Conservation (phyloP, 2,113 vertebrate species). For the Poeciliopsis retropinna region DNA sequence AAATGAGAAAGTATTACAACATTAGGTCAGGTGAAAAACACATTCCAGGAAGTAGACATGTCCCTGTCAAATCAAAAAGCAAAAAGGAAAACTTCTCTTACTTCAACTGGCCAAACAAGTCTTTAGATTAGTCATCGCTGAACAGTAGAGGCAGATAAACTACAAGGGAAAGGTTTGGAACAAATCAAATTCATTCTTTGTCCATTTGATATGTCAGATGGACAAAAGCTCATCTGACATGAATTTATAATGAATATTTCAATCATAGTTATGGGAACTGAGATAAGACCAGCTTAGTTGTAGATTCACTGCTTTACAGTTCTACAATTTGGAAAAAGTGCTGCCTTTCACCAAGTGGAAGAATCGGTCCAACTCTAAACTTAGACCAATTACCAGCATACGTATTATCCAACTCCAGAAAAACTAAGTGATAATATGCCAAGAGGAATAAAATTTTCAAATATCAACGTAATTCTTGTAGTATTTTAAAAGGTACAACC, state of each 20-base stretch:
- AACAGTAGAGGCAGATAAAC: background rate
- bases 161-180: background rate
- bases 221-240: background rate
- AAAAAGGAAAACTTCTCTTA: background rate
- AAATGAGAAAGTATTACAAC: background rate
- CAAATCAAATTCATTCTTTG: background rate
- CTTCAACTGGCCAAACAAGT: background rate
- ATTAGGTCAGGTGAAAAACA: background rate
- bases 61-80: background rate
- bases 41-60: background rate
- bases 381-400: background rate
- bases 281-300: background rate
- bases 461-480: background rate
- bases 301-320: background rate
- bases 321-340: no score
- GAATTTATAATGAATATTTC: background rate
- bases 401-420: background rate
- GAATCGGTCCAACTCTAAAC: no score
- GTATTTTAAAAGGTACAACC: background rate
- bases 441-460: no score
- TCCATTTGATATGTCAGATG: background rate
- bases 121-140: background rate
- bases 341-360: no score
- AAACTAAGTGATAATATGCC: background rate
- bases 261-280: background rate